phyloP scores from a whole-genome alignment of 2,888 invertebrate species.

The Drosophila bunnanda region DNA sequence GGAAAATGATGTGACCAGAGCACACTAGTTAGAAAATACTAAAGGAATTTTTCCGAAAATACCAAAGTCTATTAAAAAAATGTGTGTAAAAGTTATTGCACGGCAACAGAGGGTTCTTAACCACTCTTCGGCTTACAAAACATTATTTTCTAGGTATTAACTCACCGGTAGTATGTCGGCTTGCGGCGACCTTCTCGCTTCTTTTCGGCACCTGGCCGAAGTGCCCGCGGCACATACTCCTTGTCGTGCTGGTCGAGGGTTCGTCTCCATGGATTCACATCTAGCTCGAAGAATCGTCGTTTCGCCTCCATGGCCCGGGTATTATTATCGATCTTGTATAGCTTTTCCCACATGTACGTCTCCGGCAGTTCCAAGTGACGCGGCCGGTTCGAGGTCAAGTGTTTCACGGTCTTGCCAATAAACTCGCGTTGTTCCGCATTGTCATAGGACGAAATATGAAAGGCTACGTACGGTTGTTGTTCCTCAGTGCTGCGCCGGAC shows the following conservation, averaged over 20 bases:
- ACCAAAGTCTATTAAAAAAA: not conserved
- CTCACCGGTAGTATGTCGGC: slow-evolving; percentile 88
- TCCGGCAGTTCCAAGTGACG: slow-evolving; percentile 88
- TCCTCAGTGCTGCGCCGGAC: slow-evolving; percentile 86
- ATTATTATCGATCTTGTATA: slow-evolving; percentile 90
- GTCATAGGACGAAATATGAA: slow-evolving; percentile 86
- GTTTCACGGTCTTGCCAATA: slow-evolving; percentile 89
- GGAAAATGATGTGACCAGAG: slow-evolving; percentile 1
- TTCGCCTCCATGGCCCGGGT: slow-evolving; percentile 89
- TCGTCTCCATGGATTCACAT: slow-evolving; percentile 87
- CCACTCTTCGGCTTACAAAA: not conserved
- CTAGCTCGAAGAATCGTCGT: slow-evolving; percentile 89
- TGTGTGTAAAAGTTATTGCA: not conserved
- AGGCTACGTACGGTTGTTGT: slow-evolving; percentile 89
- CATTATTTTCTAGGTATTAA: slow-evolving; percentile 5
- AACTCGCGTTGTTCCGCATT: slow-evolving; percentile 89
- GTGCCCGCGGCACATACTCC: slow-evolving; percentile 89
- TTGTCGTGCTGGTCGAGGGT: slow-evolving; percentile 89
- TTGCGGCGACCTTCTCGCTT: slow-evolving; percentile 87
- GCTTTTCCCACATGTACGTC: slow-evolving; percentile 92
- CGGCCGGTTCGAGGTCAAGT: slow-evolving; percentile 89
- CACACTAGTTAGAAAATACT: not conserved
- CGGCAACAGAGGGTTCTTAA: no score
- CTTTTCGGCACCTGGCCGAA: slow-evolving; percentile 87
- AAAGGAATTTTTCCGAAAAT: not conserved